Base-by-base conservation (phyloP, 2,797 vertebrate species). In the Coilia nasus region DNA sequence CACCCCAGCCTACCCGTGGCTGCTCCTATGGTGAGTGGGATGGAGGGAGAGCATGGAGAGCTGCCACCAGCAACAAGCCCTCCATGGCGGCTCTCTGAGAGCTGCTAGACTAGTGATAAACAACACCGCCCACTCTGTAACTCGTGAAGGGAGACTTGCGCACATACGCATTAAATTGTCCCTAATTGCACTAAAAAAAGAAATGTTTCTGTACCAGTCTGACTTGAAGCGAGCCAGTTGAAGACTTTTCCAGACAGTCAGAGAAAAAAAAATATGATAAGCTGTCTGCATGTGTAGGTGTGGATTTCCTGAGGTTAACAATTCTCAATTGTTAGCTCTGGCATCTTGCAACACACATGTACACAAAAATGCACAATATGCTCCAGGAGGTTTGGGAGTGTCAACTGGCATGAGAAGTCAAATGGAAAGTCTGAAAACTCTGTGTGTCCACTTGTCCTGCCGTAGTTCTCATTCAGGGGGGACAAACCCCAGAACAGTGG, bases 241-340 rank as follows among this genome's bases (percentile, higher is more conserved):
- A 62, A 62, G 31, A 75, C 0, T 78, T 78, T 78, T 41, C 35
- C 71, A 78, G 71, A 44, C 31, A 78, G 71, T 21, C 14, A 64
- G 60, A 35, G 15, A 3, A 6, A 14, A 17, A 4, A 19, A 54
- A 54, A 54, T 78, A 41, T 19, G 19, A 41, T 44, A 41, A 78
- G 31, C 71, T 44, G 71, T 41, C 71, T 78, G 71, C 31, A 78
- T 44, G 35, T 21, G 71, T 78, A 78, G 71, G 71, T 21, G 35
- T 44, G 35, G 67, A 75, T 75, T 35, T 31, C 67, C 67, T 75
- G 28, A 75, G 25, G 28, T 25, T 1, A 71, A 71, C 19, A 0
- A 31, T 35, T 35, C 67, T 75, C 15, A 0, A 28, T 14, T 35
- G 12, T 14, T 71, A 15, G 12, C 12, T 28, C 12, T 12, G 11